These are phyloP conservation scores for Clavelina lepadiformis DNA, from an alignment of 23 tunicate genomes.

Conservation along the genomic window DNA sequence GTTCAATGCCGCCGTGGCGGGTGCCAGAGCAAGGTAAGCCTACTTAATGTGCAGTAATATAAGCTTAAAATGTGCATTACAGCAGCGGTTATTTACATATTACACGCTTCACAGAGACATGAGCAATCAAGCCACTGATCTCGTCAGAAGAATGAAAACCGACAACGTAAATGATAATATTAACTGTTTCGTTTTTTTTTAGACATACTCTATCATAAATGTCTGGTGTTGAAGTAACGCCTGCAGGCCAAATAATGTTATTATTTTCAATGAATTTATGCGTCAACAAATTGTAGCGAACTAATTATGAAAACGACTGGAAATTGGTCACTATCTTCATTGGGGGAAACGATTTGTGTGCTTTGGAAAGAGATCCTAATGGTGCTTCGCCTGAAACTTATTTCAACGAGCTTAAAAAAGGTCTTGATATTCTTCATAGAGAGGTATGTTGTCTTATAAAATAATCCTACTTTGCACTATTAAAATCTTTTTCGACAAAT, in stretches of 20 bases:
- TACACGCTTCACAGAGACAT: slow-evolving; percentile 59
- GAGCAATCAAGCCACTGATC: slow-evolving; percentile 55
- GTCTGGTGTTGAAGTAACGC: too few relatives aligned
- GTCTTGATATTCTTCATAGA: slow-evolving; percentile 65
- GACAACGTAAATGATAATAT: slow-evolving; percentile 23
- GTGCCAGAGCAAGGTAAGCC: slow-evolving; percentile 50
- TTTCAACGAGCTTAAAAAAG: slow-evolving; percentile 43
- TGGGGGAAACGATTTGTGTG: slow-evolving; percentile 93
- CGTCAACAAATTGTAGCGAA: slow-evolving; percentile 39
- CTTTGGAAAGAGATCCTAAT: slow-evolving; percentile 21
- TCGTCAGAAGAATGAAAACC: slow-evolving; percentile 40
- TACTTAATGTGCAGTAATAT: not conserved
- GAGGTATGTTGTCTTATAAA: slow-evolving; percentile 10
- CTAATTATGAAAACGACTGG: slow-evolving; percentile 80
- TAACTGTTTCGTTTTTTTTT: too few relatives aligned
- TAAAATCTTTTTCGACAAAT: not conserved
- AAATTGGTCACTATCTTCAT: slow-evolving; percentile 79
- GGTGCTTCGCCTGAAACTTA: slow-evolving; percentile 50
- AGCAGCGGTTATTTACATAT: too few relatives aligned
- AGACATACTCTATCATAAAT: too few relatives aligned
- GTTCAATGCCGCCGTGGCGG: slow-evolving; percentile 67
- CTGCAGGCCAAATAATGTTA: too few relatives aligned
- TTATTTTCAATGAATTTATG: too few relatives aligned
- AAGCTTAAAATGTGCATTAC: too few relatives aligned
- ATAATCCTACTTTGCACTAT: not conserved